These are phyloP conservation scores for Megalops atlanticus DNA, from an alignment of 2,113 vertebrate genomes.

Conservation along the genomic window DNA sequence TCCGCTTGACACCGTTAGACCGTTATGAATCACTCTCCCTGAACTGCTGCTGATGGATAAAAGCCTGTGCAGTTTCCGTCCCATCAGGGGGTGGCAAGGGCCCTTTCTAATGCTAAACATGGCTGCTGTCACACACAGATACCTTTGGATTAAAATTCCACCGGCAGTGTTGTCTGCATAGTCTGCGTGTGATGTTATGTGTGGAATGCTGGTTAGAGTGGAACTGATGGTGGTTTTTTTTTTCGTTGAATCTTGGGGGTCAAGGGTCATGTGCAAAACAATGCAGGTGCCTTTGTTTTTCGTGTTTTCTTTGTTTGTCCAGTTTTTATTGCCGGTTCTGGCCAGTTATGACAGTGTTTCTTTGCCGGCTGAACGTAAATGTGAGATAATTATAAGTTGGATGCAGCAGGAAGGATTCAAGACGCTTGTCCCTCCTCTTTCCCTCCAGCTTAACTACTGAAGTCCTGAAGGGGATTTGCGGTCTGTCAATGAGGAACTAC, in stretches of 20 bases:
- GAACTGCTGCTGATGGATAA: constrained; percentile 5
- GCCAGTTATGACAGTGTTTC: too few relatives aligned
- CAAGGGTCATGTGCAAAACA: background rate
- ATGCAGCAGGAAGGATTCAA: too few relatives aligned
- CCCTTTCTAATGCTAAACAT: background rate
- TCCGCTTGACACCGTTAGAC: background rate
- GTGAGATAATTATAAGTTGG: too few relatives aligned
- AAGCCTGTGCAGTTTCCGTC: background rate
- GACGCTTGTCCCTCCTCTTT: constrained; percentile 43
- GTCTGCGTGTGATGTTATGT: background rate
- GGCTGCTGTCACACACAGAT: constrained; percentile 2
- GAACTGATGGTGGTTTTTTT: background rate
- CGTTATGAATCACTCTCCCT: background rate
- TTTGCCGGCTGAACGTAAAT: too few relatives aligned
- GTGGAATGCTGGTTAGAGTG: background rate
- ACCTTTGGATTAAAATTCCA: constrained; percentile 16
- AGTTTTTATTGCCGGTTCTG: too few relatives aligned
- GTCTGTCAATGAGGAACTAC: constrained; percentile 99
- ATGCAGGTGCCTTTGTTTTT: background rate
- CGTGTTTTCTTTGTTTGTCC: background rate
- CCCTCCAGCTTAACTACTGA: constrained; percentile 81
- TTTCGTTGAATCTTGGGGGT: background rate
- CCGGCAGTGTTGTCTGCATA: background rate
- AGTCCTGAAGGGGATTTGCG: constrained; percentile 95
- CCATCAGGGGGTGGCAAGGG: background rate